Percentiles rank a stretch among this genome's conserved stretches.
These are phyloP conservation scores for Mamestra configurata DNA, from an alignment of 1,140 invertebrate species.

Conservation along the genomic window DNA sequence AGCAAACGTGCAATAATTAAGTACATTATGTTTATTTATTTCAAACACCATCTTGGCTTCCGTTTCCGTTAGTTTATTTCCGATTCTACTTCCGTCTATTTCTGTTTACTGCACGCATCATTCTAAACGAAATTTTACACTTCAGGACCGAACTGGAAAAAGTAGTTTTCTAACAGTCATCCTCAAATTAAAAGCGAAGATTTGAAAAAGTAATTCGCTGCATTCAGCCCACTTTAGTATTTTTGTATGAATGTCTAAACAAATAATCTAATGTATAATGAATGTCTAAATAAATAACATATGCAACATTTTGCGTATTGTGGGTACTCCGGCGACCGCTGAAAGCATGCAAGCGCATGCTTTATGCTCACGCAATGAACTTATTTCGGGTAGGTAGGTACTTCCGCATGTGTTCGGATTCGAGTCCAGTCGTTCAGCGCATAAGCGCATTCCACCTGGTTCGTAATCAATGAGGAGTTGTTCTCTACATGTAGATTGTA, in stretches of 20 bases:
- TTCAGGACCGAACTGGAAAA: too few relatives aligned
- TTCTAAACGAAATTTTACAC: neutral
- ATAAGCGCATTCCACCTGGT: conserved; percentile 73
- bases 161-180: too few relatives aligned
- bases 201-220: too few relatives aligned
- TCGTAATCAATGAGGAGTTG: too few relatives aligned
- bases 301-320: neutral
- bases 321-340: conserved; percentile 35
- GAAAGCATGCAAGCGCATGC: conserved; percentile 57
- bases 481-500: too few relatives aligned
- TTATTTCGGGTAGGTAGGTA: conserved; percentile 81
- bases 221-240: too few relatives aligned
- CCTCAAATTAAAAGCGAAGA: too few relatives aligned
- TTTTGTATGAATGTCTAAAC: too few relatives aligned
- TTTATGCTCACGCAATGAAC: conserved; percentile 69
- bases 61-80: conserved; percentile 30
- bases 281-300: too few relatives aligned
- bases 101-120: neutral
- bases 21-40: conserved; percentile 8
- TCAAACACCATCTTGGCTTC: neutral
- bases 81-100: conserved; percentile 1
- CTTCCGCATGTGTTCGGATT: conserved; percentile 79
- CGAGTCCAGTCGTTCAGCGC: conserved; percentile 68
- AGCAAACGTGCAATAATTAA: neutral
- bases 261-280: too few relatives aligned